Base-by-base conservation (phyloP, 2,113 vertebrate species). In the Fregata magnificens region DNA sequence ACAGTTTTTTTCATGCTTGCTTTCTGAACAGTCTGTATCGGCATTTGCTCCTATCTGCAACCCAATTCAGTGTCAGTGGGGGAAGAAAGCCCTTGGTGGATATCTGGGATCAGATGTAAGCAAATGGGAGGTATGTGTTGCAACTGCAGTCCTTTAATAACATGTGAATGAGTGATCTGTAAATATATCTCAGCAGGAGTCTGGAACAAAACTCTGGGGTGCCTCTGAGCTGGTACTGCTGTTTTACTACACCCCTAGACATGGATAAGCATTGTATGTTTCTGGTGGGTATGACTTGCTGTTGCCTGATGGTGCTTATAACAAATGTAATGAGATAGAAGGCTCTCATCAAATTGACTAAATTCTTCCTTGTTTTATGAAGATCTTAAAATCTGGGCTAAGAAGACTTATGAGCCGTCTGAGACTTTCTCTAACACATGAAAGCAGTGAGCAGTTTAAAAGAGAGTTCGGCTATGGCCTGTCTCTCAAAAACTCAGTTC, bases 41-140 rank as follows among this genome's bases (percentile, higher is more conserved):
- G 99, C 99, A 5, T 99, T 99, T 91, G 98, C 99, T 82, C 99
- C 99, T 77, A 99, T 99, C 98, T 99, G 99, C 98, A 99, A 99
- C 98, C 99, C 99, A 1, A 61, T 99, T 58, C 99, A 99, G 97
- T 99, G 99, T 88, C 98, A 99, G 47, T 99, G 99, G 99, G 99
- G 99, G 32, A 99, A 99, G 98, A 99, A 99, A 83, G 99, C 99
- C 56, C 99, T 99, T 44, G 83, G 97, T 6, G 99, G 99, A 47
- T 99, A 99, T 95, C 98, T 99, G 89, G 99, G 99, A 82, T 59
- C 99, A 36, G 99, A 99, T 86, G 84, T 98, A 82, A 98, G 96
- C 86, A 98, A 98, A 22, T 99, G 99, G 99, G 99, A 99, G 99
- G 99, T 99, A 97, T 3, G 98, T 96, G 25, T 28, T 74, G 15